Evolutionary conservation across 2,113 vertebrate genomes (phyloP).

Genomic region (human (Homo sapiens)): GRCh38 chr1:199148001-199148500

Average conservation of each 20-base stretch:
- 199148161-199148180: not conserved
- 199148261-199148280: not conserved
- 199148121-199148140: not conserved
- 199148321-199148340: not conserved
- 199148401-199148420: not conserved
- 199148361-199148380: not conserved
- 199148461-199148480: not conserved
- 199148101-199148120: not conserved
- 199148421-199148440: not conserved
- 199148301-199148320: not conserved
- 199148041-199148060: not conserved
- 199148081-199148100: not conserved
- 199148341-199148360: not conserved
- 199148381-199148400: conserved; percentile 14
- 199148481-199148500: not conserved
- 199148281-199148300: not conserved
- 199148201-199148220: not conserved
- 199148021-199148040: not conserved
- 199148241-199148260: not conserved
- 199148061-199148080: not conserved
- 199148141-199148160: not conserved
- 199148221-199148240: not conserved
- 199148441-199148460: not conserved
- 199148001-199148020: not conserved
- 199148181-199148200: not conserved